Conservation (phyloP, 2,113 vertebrate genomes). For the Chloropsis cyanopogon region DNA sequence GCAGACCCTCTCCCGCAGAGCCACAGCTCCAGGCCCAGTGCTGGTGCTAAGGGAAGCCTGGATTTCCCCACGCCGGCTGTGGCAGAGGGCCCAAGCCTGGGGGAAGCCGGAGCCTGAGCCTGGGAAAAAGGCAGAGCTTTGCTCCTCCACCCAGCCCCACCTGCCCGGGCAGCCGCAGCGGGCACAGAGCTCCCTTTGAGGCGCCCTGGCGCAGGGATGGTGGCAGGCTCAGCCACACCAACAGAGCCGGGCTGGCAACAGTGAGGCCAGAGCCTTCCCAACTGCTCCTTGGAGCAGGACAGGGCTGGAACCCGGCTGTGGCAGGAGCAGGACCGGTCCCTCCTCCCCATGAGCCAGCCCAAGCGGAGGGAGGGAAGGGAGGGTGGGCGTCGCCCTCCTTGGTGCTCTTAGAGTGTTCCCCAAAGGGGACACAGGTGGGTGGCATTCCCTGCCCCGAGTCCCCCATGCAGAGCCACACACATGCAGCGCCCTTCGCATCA, state of each 20-base stretch:
- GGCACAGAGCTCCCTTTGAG: not conserved
- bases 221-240: not conserved
- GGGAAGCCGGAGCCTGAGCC: not conserved
- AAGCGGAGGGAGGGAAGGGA: not conserved
- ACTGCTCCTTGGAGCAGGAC: not conserved
- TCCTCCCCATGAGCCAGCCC: not conserved
- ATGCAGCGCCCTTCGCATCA: not conserved
- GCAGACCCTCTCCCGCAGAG: not conserved
- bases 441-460: not conserved
- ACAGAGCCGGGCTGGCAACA: not conserved
- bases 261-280: not conserved
- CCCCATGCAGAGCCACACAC: conserved; percentile 36
- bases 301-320: not conserved
- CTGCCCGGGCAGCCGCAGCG: not conserved
- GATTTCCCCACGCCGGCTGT: rapidly evolving
- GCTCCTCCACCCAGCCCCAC: not conserved
- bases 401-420: not conserved
- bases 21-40: not conserved
- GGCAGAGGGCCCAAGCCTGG: conserved; percentile 14
- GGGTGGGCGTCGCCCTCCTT: not conserved
- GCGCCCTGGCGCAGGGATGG: not conserved
- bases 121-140: conserved; percentile 18
- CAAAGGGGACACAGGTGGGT: rapidly evolving
- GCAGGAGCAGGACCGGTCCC: not conserved
- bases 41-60: rapidly evolving